Evolutionary conservation across 2,888 invertebrate species (phyloP).

Genomic region (Megaustenia siamemsis): DNA sequence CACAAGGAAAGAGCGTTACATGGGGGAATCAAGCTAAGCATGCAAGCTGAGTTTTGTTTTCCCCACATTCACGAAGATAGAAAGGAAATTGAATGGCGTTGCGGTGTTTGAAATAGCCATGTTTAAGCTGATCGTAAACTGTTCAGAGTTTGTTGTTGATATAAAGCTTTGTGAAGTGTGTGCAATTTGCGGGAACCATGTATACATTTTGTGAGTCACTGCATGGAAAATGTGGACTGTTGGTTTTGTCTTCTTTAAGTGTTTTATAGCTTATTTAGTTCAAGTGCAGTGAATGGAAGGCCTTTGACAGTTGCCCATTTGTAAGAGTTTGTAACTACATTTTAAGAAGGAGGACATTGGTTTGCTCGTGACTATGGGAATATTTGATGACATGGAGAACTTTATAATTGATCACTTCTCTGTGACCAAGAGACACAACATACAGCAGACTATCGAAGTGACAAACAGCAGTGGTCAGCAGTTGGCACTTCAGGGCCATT

Average conservation of each 20-base stretch:
- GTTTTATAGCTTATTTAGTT: not conserved
- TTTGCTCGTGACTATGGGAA: constrained; percentile 50
- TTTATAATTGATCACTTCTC: constrained; percentile 54
- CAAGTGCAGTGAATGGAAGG: not conserved
- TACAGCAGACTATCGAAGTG: constrained; percentile 50
- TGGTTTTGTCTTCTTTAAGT: not conserved
- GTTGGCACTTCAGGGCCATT: constrained; percentile 29
- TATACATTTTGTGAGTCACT: not conserved
- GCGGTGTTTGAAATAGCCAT: not conserved
- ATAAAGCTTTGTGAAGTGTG: not conserved
- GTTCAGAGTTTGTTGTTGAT: not conserved
- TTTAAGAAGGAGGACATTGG: not conserved
- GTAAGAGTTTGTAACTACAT: not conserved
- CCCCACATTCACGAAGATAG: not conserved
- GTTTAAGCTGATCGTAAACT: not conserved
- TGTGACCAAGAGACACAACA: constrained; percentile 52
- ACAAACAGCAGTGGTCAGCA: constrained; percentile 47
- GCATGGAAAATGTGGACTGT: not conserved
- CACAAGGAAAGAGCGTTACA: not conserved
- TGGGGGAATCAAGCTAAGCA: not conserved
- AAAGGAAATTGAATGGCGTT: not conserved
- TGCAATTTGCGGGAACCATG: not conserved
- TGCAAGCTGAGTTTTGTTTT: not conserved
- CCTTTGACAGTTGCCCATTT: not conserved
- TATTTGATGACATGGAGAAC: constrained; percentile 55